phyloP scores from a whole-genome alignment of 2,113 vertebrate species.

The Conger conger region DNA sequence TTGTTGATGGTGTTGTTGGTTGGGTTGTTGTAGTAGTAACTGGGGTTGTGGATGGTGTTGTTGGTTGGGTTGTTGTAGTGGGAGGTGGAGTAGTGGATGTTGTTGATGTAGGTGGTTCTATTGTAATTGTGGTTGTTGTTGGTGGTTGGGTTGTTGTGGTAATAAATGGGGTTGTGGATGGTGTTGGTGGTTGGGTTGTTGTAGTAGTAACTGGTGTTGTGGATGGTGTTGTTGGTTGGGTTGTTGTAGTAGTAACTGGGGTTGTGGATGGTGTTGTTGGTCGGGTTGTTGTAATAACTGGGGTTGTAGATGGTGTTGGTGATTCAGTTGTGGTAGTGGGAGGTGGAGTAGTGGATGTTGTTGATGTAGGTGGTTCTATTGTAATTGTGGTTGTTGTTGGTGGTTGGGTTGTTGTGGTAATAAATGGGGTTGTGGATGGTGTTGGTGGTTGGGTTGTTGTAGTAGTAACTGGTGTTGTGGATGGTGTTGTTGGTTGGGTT shows the following conservation, averaged over 20 bases:
- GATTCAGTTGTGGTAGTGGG: not conserved
- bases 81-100: not conserved
- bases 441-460: slow-evolving; percentile 7
- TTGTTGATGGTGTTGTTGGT: not conserved
- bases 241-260: not conserved
- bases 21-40: not conserved
- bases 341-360: slow-evolving; percentile 8
- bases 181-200: not conserved
- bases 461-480: not conserved
- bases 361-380: not conserved
- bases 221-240: not conserved
- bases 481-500: not conserved
- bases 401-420: not conserved
- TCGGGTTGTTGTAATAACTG: not conserved
- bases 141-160: not conserved
- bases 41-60: not conserved
- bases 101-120: not conserved
- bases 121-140: not conserved
- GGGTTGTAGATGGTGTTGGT: not conserved
- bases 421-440: not conserved
- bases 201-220: not conserved
- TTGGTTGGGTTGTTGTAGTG: not conserved
- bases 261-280: not conserved
- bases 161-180: not conserved
- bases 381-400: not conserved